phyloP scores from a whole-genome alignment of 2,797 vertebrate species.

The Glyptemys insculpta region DNA sequence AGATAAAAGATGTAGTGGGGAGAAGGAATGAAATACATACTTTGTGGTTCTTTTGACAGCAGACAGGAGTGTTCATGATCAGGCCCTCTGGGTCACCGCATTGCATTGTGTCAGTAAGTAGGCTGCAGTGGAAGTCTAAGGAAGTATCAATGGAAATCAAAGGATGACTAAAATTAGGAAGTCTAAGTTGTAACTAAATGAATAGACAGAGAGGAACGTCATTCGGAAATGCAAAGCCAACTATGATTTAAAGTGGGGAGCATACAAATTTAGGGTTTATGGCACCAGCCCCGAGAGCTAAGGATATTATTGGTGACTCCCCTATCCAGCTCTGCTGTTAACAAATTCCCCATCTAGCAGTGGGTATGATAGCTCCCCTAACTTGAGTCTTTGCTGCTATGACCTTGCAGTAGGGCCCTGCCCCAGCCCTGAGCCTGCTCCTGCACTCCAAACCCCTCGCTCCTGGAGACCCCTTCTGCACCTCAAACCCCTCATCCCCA shows the following conservation, averaged over 20 bases:
- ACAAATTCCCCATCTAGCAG: too few relatives aligned
- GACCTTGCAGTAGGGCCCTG: too few relatives aligned
- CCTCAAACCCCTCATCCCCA: too few relatives aligned
- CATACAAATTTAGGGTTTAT: neutral
- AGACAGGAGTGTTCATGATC: neutral
- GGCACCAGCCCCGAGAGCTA: neutral
- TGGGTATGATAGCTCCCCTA: too few relatives aligned
- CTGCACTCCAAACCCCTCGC: too few relatives aligned
- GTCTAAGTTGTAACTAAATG: neutral
- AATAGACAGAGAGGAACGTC: neutral
- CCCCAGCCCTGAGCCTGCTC: too few relatives aligned
- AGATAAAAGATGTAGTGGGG: constrained; percentile 59
- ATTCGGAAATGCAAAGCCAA: neutral
- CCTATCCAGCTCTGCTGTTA: too few relatives aligned
- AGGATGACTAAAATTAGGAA: neutral
- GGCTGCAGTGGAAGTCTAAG: neutral
- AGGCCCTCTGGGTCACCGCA: neutral
- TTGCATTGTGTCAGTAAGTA: neutral
- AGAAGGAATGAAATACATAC: constrained; percentile 52
- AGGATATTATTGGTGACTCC: neutral
- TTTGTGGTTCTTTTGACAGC: constrained; percentile 12
- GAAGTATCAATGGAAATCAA: neutral
- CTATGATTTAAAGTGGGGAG: neutral
- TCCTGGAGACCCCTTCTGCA: too few relatives aligned
- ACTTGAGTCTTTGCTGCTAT: too few relatives aligned